Evolutionary conservation across 2,113 vertebrate genomes (phyloP).

Genomic region (Onychorhynchus coronatus): DNA sequence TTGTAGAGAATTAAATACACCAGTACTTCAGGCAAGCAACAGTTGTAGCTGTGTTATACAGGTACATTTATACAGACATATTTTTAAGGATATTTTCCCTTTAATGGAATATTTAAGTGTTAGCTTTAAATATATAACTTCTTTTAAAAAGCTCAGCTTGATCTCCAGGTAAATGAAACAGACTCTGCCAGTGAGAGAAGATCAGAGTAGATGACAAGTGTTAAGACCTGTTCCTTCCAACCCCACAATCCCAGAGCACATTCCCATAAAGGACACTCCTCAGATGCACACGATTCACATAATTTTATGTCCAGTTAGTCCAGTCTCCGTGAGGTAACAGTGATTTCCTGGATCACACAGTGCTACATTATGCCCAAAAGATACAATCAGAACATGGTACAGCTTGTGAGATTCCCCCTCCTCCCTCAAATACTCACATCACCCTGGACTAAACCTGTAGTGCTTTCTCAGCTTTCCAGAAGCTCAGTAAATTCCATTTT

Average conservation of each 20-base stretch:
- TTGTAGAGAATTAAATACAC: accelerated
- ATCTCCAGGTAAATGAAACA: neutral
- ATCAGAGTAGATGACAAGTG: accelerated
- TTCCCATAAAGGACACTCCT: neutral
- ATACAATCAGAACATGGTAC: neutral
- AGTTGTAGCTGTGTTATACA: accelerated
- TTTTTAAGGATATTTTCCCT: neutral
- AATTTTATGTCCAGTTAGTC: neutral
- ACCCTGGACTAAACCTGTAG: neutral
- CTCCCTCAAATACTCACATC: neutral
- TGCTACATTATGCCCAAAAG: neutral
- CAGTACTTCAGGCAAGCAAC: neutral
- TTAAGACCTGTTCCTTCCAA: accelerated
- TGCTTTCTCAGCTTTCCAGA: neutral
- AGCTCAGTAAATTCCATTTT: neutral
- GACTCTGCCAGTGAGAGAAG: neutral
- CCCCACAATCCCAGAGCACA: neutral
- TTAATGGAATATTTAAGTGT: neutral
- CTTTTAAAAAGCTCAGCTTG: neutral
- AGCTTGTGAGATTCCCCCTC: neutral
- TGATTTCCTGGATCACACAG: neutral
- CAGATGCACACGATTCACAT: neutral
- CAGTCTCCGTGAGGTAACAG: neutral
- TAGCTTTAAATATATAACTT: neutral
- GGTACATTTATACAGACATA: neutral